Base-by-base conservation (phyloP, 2,797 vertebrate species). In the Poecile montanus region DNA sequence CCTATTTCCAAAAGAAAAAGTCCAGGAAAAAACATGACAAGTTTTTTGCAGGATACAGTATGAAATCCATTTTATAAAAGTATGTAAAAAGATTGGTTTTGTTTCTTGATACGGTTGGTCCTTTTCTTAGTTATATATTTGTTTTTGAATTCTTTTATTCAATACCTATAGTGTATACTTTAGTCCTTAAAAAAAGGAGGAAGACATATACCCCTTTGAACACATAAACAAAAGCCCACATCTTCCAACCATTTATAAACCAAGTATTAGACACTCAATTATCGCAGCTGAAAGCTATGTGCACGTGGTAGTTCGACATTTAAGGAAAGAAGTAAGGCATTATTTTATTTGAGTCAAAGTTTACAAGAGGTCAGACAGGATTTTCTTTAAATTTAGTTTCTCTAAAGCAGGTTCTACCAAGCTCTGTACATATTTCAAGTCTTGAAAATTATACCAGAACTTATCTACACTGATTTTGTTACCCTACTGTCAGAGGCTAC, bases 171-270 rank as follows among this genome's bases (percentile, higher is more conserved):
- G 7, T 50, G 6, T 10, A 42, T 51, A 34, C 4, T 44, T 75
- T 53, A 26, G 1, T 58, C 14, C 13, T 61, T 61, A 45, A 40
- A 72, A 73, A 53, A 6, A 1, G 2, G 6, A 2, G 4, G 4
- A 19, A 50, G 6, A n/a, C 0, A 38, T 36, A 63, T 36, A 42
- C 0, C 0, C 16, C 21, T 68, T 58, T 27, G 25, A 23, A n/a
- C 7, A 21, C 19, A 73, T 30, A 54, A 27, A 73, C 6, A 44
- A 54, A 83, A 88, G 8, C 10, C 14, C 25, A 44, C 19, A 44
- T 30, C 26, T 76, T 88, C 47, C 42, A 80, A 18, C 4, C 7
- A 36, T 29, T 68, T 57, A 36, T 25, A 80, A 77, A 50, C 7
- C 23, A 74, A 74, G 13, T 51, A 77, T n/a, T 61, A 75, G 22